These are phyloP conservation scores for Strigamia maritima DNA, from an alignment of 2,888 invertebrate species.

Conservation along the genomic window DNA sequence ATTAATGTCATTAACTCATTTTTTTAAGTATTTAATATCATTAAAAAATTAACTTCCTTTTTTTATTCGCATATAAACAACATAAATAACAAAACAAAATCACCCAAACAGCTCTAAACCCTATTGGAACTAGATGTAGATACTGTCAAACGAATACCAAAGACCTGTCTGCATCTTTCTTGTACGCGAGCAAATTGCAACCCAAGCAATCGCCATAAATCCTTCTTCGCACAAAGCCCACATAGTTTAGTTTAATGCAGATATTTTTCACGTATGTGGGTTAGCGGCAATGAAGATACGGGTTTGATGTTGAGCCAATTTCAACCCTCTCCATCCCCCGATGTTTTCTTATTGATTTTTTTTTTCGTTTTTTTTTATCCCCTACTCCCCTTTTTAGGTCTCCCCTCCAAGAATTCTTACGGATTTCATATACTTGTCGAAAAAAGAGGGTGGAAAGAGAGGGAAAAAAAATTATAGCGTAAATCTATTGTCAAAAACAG, in stretches of 20 bases:
- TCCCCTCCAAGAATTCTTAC: background rate
- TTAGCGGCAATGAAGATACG: conserved; percentile 14
- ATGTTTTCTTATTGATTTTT: conserved; percentile 33
- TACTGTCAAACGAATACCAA: background rate
- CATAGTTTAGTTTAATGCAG: conserved; percentile 16
- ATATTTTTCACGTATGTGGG: conserved; percentile 23
- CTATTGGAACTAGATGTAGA: background rate
- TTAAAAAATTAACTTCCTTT: too few relatives aligned
- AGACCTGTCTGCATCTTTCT: background rate
- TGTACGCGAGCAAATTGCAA: background rate
- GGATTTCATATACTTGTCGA: background rate
- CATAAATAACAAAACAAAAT: background rate
- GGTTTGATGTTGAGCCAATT: conserved; percentile 23
- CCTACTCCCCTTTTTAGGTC: background rate
- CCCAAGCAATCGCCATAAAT: conserved; percentile 11
- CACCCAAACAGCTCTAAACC: too few relatives aligned
- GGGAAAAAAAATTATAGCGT: background rate
- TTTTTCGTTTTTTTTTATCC: background rate
- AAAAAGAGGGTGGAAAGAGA: background rate
- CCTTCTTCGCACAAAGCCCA: conserved; percentile 7
- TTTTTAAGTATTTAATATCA: too few relatives aligned
- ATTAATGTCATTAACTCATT: too few relatives aligned
- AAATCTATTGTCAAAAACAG: conserved; percentile 23
- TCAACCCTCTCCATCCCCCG: conserved; percentile 13
- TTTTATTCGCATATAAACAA: too few relatives aligned